Percentiles rank a stretch among this genome's conserved stretches.
Conservation (phyloP, 2,113 vertebrate species). For the Hemichromis elongatus region DNA sequence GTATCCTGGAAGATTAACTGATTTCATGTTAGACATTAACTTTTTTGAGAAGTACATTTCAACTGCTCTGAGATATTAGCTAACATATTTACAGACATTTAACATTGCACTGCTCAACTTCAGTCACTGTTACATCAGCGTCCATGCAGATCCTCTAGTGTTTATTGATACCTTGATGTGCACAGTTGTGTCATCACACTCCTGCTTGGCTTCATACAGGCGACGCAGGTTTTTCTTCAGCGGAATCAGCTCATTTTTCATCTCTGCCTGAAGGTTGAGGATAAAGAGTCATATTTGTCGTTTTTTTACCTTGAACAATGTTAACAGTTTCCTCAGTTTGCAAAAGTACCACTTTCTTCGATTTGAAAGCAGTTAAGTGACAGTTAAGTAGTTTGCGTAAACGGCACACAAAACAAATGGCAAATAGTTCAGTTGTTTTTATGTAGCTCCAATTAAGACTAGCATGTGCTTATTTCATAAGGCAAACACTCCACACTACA, state of each 20-base stretch:
- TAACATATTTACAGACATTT: not conserved
- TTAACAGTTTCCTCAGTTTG: not conserved
- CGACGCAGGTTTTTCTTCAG: slow-evolving; percentile 71
- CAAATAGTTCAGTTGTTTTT: not conserved
- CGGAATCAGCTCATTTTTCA: slow-evolving; percentile 65
- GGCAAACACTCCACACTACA: not conserved
- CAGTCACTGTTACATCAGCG: not conserved
- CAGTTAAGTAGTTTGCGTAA: not conserved
- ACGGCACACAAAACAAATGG: not conserved
- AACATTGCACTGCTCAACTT: not conserved
- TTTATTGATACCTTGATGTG: slow-evolving; percentile 77
- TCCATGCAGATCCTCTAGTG: not conserved
- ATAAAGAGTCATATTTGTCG: not conserved
- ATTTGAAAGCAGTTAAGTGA: not conserved
- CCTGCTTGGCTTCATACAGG: slow-evolving; percentile 77
- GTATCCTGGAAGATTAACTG: not conserved
- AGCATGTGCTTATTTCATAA: not conserved
- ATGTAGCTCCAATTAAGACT: not conserved
- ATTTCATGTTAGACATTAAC: not conserved
- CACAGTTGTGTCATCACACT: slow-evolving; percentile 73
- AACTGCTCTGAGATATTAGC: not conserved
- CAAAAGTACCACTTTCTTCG: not conserved
- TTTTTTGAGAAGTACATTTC: not conserved
- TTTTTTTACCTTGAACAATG: not conserved
- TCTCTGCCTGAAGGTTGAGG: slow-evolving; percentile 43